A percentile compares a stretch with the other conserved stretches of the same genome.
phyloP scores from a whole-genome alignment of 2,888 invertebrate species.

The Agrilus mali region DNA sequence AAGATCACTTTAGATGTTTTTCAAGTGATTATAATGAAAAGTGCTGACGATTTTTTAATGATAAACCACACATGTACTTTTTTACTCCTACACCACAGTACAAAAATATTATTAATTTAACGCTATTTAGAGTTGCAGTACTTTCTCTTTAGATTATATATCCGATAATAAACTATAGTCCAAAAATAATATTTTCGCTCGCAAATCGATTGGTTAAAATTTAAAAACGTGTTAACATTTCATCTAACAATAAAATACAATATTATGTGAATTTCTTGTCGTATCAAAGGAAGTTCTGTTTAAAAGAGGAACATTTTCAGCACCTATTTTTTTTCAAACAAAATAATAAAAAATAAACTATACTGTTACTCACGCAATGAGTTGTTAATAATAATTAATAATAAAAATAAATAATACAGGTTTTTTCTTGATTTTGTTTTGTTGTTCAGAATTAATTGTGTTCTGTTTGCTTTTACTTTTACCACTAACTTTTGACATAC shows the following conservation, averaged over 20 bases:
- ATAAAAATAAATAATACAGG: neutral
- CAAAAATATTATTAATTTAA: too few species aligned
- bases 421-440: neutral
- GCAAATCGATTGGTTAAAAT: neutral
- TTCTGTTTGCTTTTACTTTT: neutral
- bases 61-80: too few species aligned
- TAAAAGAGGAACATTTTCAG: too few species aligned
- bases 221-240: neutral
- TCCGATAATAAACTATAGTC: slow-evolving; percentile 1
- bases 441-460: too few species aligned
- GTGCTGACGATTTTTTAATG: too few species aligned
- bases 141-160: neutral
- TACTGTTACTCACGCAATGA: neutral
- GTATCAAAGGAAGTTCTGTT: too few species aligned
- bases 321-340: neutral
- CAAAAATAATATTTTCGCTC: slow-evolving; percentile 2
- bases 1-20: too few species aligned
- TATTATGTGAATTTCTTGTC: too few species aligned
- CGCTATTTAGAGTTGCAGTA: neutral
- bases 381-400: slow-evolving; percentile 3
- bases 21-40: too few species aligned
- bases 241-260: neutral
- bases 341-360: slow-evolving; percentile 6
- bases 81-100: too few species aligned
- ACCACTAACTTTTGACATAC: slow-evolving; percentile 22